phyloP scores from a whole-genome alignment of 2,888 invertebrate species.

The Cephalotes varians region DNA sequence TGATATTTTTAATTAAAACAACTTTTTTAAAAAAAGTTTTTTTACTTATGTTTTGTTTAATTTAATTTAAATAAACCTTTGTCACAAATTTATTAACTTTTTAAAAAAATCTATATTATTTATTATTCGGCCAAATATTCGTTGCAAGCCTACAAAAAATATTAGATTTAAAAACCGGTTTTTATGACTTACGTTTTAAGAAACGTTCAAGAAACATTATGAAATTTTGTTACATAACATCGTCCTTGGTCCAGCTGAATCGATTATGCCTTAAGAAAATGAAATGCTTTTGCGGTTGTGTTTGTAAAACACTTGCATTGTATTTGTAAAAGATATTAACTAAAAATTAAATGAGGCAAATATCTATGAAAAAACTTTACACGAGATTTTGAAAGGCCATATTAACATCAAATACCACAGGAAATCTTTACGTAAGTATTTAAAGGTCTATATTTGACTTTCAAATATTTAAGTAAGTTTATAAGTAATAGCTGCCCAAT shows the following conservation, averaged over 20 bases:
- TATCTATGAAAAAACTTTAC: not conserved
- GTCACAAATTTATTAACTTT: too few species aligned
- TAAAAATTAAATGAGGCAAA: not conserved
- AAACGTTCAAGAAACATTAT: not conserved
- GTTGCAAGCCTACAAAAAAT: not conserved
- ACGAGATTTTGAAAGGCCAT: not conserved
- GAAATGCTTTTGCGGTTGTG: not conserved
- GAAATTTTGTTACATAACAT: slow-evolving; percentile 12
- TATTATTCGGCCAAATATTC: too few species aligned
- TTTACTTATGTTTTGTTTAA: too few species aligned
- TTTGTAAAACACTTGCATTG: too few species aligned
- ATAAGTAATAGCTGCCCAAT: not conserved
- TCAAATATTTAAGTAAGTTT: not conserved
- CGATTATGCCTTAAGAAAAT: not conserved
- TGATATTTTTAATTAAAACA: too few species aligned
- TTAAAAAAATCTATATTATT: too few species aligned
- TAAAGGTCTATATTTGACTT: not conserved
- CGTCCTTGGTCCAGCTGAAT: not conserved
- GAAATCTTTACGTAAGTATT: not conserved
- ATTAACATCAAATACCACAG: not conserved
- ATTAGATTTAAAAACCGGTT: not conserved
- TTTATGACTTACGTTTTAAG: not conserved
- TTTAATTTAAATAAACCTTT: too few species aligned
- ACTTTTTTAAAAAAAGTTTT: too few species aligned
- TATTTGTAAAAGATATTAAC: not conserved